A percentile compares a stretch with the other conserved stretches of the same genome.
phyloP scores from a whole-genome alignment of 2,797 vertebrate genomes.

The Chanos chanos region DNA sequence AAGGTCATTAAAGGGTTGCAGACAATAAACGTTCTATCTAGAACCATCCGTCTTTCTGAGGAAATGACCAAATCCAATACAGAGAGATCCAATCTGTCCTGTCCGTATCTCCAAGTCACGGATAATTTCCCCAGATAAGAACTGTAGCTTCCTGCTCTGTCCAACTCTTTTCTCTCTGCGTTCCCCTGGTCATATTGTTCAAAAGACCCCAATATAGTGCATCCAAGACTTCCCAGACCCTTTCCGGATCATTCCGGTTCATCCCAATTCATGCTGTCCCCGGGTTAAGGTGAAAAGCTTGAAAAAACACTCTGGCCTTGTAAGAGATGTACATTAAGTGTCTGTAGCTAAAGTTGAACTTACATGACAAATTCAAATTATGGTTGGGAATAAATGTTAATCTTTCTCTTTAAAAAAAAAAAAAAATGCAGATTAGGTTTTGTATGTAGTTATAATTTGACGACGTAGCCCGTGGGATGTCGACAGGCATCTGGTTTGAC shows the following conservation, averaged over 20 bases:
- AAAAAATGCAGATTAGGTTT: slow-evolving; percentile 62
- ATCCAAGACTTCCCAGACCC: no score
- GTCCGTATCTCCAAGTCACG: slow-evolving; percentile 53
- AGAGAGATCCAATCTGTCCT: no score
- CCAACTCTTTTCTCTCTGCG: slow-evolving; percentile 8
- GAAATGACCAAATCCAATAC: slow-evolving; percentile 75
- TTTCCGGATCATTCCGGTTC: no score
- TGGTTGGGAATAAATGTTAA: slow-evolving; percentile 56
- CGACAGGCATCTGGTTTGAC: slow-evolving; percentile 48
- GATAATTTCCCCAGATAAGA: slow-evolving; percentile 64
- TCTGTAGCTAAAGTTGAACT: slow-evolving; percentile 4
- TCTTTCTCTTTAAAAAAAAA: slow-evolving; percentile 53
- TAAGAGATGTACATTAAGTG: background rate
- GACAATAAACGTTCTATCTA: slow-evolving; percentile 66
- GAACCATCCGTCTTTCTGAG: slow-evolving; percentile 68
- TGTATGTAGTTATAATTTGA: slow-evolving; percentile 38
- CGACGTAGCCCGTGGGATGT: slow-evolving; percentile 45
- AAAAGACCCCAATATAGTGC: slow-evolving; percentile 1
- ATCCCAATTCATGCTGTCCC: no score
- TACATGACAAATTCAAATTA: slow-evolving; percentile 39
- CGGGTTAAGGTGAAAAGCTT: no score
- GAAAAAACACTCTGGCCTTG: background rate
- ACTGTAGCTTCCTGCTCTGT: slow-evolving; percentile 57
- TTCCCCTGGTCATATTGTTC: slow-evolving; percentile 53
- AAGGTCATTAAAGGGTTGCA: slow-evolving; percentile 46